Conservation (phyloP, 2,888 invertebrate species). For the Sialis lutaria region DNA sequence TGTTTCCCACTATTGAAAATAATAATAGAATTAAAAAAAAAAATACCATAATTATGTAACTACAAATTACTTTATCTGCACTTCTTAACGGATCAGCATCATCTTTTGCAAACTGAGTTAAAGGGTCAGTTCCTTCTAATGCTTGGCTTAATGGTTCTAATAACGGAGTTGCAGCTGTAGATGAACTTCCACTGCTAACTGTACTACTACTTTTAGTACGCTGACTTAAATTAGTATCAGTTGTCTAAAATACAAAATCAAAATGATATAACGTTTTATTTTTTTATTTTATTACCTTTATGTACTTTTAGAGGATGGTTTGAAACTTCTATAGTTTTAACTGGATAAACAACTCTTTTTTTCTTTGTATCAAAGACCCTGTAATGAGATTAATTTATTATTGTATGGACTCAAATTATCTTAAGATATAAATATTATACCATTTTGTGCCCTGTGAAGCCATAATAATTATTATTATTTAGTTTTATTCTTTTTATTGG, state of each 20-base stretch:
- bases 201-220: slow-evolving; percentile 29
- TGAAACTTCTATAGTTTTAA: no score
- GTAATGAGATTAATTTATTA: no score
- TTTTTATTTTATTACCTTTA: no score
- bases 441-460: no score
- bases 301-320: background rate
- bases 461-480: no score
- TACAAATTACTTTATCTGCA: slow-evolving; percentile 31
- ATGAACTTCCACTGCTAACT: slow-evolving; percentile 31
- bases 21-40: background rate
- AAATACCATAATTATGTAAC: background rate
- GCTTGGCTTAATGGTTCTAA: slow-evolving; percentile 34
- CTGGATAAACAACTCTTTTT: no score
- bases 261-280: no score
- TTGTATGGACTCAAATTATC: no score
- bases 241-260: slow-evolving; percentile 22
- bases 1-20: slow-evolving; percentile 1
- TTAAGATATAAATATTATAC: no score
- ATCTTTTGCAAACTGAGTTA: slow-evolving; percentile 48
- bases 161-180: slow-evolving; percentile 27
- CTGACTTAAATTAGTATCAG: slow-evolving; percentile 32
- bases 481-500: no score
- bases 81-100: slow-evolving; percentile 47
- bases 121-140: slow-evolving; percentile 55
- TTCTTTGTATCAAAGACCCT: no score